Conservation (phyloP, 1,140 invertebrate species). For the Eumaeus atala region DNA sequence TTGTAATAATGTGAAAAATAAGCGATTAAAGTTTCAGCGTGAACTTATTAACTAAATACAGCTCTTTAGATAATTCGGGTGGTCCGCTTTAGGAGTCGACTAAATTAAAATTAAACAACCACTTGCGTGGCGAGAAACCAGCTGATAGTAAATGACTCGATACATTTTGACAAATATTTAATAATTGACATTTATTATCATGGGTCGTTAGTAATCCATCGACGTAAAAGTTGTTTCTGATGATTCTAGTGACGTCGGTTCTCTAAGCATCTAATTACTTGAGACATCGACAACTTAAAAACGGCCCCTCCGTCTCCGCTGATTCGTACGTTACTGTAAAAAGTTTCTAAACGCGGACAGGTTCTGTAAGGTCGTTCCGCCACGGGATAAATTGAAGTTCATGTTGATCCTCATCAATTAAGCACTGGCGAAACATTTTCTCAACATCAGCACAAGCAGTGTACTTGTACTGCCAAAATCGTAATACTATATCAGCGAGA, state of each 20-base stretch:
- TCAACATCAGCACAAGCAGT: slow-evolving; percentile 22
- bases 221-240: too few relatives aligned
- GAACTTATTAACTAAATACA: slow-evolving; percentile 12
- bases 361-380: slow-evolving; percentile 5
- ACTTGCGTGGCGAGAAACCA: slow-evolving; percentile 16
- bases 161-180: slow-evolving; percentile 14
- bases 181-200: slow-evolving; percentile 12
- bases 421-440: slow-evolving; percentile 24
- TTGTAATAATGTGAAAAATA: slow-evolving; percentile 10
- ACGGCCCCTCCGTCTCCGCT: neutral
- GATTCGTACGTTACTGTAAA: neutral
- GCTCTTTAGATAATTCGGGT: slow-evolving; percentile 10
- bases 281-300: too few relatives aligned
- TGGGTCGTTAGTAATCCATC: neutral
- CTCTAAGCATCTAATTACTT: too few relatives aligned
- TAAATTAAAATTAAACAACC: slow-evolving; percentile 17
- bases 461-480: slow-evolving; percentile 24
- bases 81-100: slow-evolving; percentile 2
- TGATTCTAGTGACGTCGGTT: too few relatives aligned
- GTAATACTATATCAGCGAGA: slow-evolving; percentile 22
- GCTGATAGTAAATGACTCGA: slow-evolving; percentile 8
- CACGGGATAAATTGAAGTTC: slow-evolving; percentile 9
- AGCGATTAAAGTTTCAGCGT: slow-evolving; percentile 15
- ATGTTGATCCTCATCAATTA: neutral
- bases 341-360: slow-evolving; percentile 3